These are phyloP conservation scores for Mola mola DNA, from an alignment of 2,113 vertebrate species.

Conservation along the genomic window DNA sequence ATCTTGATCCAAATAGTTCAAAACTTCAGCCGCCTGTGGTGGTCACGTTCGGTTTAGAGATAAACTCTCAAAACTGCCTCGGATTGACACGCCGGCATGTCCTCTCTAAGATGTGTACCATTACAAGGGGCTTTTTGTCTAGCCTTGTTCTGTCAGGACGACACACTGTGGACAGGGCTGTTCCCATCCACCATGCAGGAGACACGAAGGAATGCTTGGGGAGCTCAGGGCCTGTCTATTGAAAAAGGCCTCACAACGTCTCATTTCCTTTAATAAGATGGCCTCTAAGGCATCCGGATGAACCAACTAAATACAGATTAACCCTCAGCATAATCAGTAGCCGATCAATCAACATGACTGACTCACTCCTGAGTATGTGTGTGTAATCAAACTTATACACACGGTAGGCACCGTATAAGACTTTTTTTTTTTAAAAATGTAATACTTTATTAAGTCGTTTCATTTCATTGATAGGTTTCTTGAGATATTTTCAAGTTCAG, in stretches of 20 bases:
- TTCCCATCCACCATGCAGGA: slow-evolving; percentile 53
- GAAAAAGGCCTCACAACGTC: slow-evolving; percentile 75
- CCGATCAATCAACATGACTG: slow-evolving; percentile 76
- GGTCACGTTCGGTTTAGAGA: slow-evolving; percentile 72
- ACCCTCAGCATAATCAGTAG: slow-evolving; percentile 76
- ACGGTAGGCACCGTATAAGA: no score
- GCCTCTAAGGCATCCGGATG: slow-evolving; percentile 81
- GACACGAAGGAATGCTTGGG: slow-evolving; percentile 69
- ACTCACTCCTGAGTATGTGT: slow-evolving; percentile 36
- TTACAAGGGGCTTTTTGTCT: slow-evolving; percentile 74
- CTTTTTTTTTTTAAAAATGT: no score
- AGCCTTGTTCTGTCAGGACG: slow-evolving; percentile 43
- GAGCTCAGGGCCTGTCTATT: slow-evolving; percentile 75
- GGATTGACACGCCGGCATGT: slow-evolving; percentile 74
- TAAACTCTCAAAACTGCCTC: slow-evolving; percentile 69
- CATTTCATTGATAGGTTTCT: no score
- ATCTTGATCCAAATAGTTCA: slow-evolving; percentile 71
- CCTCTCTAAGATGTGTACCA: slow-evolving; percentile 65
- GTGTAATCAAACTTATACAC: no score
- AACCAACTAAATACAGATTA: slow-evolving; percentile 84
- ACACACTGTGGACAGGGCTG: slow-evolving; percentile 46
- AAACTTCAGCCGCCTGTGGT: slow-evolving; percentile 58
- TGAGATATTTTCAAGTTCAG: no score
- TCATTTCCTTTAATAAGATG: slow-evolving; percentile 80
- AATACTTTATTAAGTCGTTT: no score